A percentile compares a stretch with the other conserved stretches of the same genome.
Conservation (phyloP, 2,797 vertebrate species). For the Diceros bicornis region DNA sequence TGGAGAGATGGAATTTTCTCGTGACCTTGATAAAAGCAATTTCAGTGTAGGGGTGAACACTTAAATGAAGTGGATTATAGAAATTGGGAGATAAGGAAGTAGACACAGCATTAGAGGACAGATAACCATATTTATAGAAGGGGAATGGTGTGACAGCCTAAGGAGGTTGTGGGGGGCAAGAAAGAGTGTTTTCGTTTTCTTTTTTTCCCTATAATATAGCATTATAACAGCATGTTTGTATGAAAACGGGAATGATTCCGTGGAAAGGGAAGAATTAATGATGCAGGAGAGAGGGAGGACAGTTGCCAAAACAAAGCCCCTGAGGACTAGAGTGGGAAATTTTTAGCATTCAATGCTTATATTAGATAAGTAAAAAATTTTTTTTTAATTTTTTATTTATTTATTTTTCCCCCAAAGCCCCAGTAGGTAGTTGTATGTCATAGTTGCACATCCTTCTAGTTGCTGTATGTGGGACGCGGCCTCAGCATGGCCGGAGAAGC, state of each 20-base stretch:
- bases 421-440: no score
- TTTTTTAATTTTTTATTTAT: no score
- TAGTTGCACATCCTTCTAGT: no score
- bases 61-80: neutral
- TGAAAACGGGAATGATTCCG: neutral
- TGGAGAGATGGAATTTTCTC: neutral
- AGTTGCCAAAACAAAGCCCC: neutral
- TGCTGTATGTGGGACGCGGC: no score
- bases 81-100: neutral
- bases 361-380: neutral
- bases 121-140: neutral
- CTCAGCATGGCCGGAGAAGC: no score
- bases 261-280: neutral
- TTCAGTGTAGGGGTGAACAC: neutral
- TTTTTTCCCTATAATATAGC: neutral
- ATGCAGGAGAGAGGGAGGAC: neutral
- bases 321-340: neutral
- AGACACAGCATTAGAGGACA: neutral
- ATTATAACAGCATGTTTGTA: neutral
- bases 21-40: neutral
- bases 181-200: neutral
- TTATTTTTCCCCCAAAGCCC: no score
- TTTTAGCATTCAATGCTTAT: slow-evolving; percentile 3
- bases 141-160: neutral
- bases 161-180: neutral